phyloP scores from a whole-genome alignment of 2,888 invertebrate species.

The Lasius fuliginosus region DNA sequence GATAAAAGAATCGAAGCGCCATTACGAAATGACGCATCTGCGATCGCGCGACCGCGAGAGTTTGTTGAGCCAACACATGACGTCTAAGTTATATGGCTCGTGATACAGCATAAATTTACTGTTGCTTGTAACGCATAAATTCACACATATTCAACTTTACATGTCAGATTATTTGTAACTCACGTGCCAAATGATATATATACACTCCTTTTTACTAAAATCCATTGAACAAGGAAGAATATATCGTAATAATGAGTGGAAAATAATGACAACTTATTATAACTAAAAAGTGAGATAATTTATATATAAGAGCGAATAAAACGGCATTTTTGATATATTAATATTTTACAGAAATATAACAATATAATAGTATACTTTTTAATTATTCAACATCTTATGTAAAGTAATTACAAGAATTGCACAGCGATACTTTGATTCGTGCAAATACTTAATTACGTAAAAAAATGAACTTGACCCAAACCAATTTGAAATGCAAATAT shows the following conservation, averaged over 20 bases:
- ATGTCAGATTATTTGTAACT: slow-evolving; percentile 10
- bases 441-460: background rate
- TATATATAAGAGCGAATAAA: background rate
- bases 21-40: background rate
- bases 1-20: background rate
- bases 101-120: background rate
- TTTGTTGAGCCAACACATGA: slow-evolving; percentile 14
- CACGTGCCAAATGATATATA: slow-evolving; percentile 5
- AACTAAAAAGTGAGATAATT: background rate
- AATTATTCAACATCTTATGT: background rate
- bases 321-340: too few relatives aligned
- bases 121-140: slow-evolving; percentile 3
- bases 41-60: background rate
- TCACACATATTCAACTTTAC: background rate
- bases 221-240: background rate
- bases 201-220: slow-evolving; percentile 5
- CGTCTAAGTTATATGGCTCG: slow-evolving; percentile 1
- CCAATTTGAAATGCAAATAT: background rate
- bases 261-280: background rate
- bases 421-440: background rate
- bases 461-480: background rate
- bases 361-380: background rate
- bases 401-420: background rate
- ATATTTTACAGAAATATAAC: background rate
- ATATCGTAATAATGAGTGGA: background rate